phyloP scores from a whole-genome alignment of 2,888 invertebrate species.

The Linyphia triangularis region DNA sequence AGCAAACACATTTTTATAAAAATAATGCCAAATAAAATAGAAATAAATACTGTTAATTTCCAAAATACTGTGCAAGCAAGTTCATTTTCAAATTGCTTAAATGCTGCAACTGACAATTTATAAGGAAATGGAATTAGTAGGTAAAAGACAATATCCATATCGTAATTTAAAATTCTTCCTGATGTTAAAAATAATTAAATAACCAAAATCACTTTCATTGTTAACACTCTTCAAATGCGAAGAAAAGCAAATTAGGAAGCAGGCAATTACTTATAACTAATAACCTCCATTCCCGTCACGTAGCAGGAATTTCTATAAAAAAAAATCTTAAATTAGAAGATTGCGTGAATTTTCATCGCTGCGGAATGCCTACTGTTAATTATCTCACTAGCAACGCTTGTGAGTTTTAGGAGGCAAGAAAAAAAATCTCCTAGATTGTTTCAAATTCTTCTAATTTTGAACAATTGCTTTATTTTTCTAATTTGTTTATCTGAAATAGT shows the following conservation, averaged over 20 bases:
- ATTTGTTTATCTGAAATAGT: slow-evolving; percentile 14
- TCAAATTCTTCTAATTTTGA: slow-evolving; percentile 33
- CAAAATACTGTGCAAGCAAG: too few relatives aligned
- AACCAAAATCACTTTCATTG: background rate
- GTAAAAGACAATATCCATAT: too few relatives aligned
- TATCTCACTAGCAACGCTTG: slow-evolving; percentile 14
- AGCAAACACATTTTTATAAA: too few relatives aligned
- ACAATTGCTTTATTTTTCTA: slow-evolving; percentile 28
- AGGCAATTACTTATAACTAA: slow-evolving; percentile 3
- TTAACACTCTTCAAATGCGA: background rate
- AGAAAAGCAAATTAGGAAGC: background rate
- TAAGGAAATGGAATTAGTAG: too few relatives aligned
- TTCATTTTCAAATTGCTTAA: too few relatives aligned
- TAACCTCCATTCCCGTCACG: background rate
- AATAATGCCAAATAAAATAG: too few relatives aligned
- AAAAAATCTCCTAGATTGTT: slow-evolving; percentile 17
- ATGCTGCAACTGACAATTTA: too few relatives aligned
- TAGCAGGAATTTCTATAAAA: background rate
- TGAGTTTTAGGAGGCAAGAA: background rate
- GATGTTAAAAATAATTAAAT: background rate
- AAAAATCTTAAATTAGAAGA: slow-evolving; percentile 8
- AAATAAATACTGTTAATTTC: too few relatives aligned
- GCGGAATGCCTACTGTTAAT: slow-evolving; percentile 20
- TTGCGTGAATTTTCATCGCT: slow-evolving; percentile 34
- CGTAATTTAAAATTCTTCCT: too few relatives aligned